Evolutionary conservation across 1,140 invertebrate genomes (phyloP).

Genomic region (Drosophila tristis): DNA sequence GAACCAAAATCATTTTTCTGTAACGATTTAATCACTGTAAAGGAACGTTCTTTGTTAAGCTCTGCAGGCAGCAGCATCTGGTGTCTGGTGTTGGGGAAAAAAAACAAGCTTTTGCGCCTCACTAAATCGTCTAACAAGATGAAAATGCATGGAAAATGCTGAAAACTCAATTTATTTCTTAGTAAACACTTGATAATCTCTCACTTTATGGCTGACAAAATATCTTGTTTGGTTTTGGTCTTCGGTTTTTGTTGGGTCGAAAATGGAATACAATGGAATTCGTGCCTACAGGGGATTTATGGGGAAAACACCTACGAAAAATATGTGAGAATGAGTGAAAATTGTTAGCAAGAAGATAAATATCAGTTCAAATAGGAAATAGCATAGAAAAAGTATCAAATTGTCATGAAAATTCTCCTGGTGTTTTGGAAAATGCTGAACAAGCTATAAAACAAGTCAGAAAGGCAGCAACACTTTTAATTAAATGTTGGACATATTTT

Average conservation of each 20-base stretch:
- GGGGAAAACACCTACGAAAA: too few species aligned
- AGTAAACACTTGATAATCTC: not conserved
- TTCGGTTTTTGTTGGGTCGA: too few species aligned
- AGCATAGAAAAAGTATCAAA: too few species aligned
- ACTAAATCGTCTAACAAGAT: slow-evolving; percentile 44
- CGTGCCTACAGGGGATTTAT: too few species aligned
- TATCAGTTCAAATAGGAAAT: too few species aligned
- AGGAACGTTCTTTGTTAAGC: slow-evolving; percentile 8
- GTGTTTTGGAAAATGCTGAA: slow-evolving; percentile 4
- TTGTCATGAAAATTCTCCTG: not conserved
- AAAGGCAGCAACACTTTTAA: slow-evolving; percentile 21
- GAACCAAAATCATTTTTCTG: not conserved
- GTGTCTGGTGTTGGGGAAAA: slow-evolving; percentile 3
- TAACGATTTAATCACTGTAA: slow-evolving; percentile 54
- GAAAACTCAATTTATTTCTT: not conserved
- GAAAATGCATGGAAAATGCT: slow-evolving; percentile 26
- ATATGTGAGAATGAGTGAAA: too few species aligned
- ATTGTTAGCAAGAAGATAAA: too few species aligned
- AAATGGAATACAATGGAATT: too few species aligned
- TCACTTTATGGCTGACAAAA: slow-evolving; percentile 40
- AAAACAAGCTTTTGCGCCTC: slow-evolving; percentile 46
- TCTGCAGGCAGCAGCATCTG: not conserved
- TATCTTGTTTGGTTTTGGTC: slow-evolving; percentile 6
- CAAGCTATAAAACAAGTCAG: slow-evolving; percentile 4
- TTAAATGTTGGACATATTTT: slow-evolving; percentile 26